Conservation (phyloP, 2,113 vertebrate genomes). For the Rhabdornis inornatus region DNA sequence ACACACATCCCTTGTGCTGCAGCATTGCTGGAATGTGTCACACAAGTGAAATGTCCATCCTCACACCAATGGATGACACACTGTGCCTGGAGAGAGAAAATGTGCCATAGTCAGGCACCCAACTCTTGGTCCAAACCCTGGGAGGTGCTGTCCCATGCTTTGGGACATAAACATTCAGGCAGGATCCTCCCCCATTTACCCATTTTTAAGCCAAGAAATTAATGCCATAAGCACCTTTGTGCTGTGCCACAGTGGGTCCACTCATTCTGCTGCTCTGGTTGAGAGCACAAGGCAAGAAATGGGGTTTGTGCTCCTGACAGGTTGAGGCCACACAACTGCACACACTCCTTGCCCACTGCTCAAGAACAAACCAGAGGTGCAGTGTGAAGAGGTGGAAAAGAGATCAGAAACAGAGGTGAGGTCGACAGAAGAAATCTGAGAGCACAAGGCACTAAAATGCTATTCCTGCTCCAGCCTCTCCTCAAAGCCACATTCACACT, state of each 20-base stretch:
- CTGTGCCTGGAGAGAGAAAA: not conserved
- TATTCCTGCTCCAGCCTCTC: not conserved
- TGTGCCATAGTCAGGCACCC: accelerated
- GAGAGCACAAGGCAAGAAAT: not conserved
- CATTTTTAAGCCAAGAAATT: not conserved
- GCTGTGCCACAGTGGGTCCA: not conserved
- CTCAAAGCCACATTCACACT: not conserved
- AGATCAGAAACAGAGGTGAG: not conserved
- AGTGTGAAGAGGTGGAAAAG: not conserved
- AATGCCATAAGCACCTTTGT: not conserved
- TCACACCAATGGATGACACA: not conserved
- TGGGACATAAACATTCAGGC: not conserved
- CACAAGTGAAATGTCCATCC: not conserved
- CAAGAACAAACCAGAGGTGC: not conserved
- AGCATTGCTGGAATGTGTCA: not conserved
- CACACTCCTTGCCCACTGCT: not conserved
- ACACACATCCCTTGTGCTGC: not conserved
- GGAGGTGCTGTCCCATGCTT: not conserved
- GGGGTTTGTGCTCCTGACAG: not conserved
- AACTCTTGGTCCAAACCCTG: not conserved
- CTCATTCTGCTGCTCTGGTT: not conserved
- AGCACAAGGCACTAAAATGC: not conserved
- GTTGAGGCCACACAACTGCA: not conserved
- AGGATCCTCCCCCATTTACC: not conserved
- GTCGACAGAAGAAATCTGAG: not conserved